These are phyloP conservation scores for Tokudaia tokunoshimensis DNA, from an alignment of 2,797 vertebrate genomes.

Conservation along the genomic window DNA sequence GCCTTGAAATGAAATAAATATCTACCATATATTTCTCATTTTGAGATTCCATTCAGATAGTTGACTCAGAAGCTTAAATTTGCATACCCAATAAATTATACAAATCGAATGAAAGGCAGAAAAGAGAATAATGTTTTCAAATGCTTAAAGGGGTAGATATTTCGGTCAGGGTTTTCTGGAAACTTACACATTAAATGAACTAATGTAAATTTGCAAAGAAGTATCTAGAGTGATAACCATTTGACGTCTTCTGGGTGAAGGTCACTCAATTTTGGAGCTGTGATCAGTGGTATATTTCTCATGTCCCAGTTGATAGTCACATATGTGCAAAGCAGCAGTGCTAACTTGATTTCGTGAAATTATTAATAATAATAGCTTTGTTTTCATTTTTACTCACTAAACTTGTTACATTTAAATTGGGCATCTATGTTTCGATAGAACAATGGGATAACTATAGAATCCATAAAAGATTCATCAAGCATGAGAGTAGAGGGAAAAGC, in stretches of 20 bases:
- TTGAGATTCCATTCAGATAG: constrained; percentile 23
- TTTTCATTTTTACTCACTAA: not conserved
- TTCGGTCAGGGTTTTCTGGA: not conserved
- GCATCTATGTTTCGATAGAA: not conserved
- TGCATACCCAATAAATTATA: not conserved
- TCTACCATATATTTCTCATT: not conserved
- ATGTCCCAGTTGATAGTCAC: not conserved
- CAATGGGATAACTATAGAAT: not conserved
- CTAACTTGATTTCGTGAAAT: not conserved
- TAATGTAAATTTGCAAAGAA: constrained; percentile 8
- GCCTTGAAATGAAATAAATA: constrained; percentile 6
- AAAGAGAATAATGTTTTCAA: not conserved
- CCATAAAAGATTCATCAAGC: constrained; percentile 26
- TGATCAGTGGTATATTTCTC: not conserved
- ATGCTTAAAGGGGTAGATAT: not conserved
- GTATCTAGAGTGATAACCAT: not conserved
- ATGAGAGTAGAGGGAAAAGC: constrained; percentile 37
- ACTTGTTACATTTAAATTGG: not conserved
- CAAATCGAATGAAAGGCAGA: not conserved
- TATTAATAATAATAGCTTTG: constrained; percentile 19
- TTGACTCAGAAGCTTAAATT: constrained; percentile 30
- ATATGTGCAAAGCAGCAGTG: not conserved
- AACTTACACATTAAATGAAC: not conserved
- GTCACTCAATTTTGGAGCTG: not conserved
- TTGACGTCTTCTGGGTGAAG: not conserved